Conservation (phyloP, 2,888 invertebrate genomes). For the Drosophila silvestris region DNA sequence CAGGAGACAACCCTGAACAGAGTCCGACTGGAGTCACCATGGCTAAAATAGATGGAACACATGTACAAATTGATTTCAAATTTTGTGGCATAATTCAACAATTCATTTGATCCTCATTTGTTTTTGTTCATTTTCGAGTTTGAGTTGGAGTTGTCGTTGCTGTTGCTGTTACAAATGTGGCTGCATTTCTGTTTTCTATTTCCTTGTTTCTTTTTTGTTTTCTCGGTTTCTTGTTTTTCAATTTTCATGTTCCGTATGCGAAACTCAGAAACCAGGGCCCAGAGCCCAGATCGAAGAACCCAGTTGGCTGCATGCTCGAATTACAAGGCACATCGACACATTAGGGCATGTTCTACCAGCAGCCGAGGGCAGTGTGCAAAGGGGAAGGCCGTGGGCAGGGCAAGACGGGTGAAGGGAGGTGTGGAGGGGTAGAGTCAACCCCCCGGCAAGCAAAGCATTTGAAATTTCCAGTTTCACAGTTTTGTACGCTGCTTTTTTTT, state of each 20-base stretch:
- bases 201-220: slow-evolving; percentile 7
- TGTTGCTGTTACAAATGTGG: slow-evolving; percentile 48
- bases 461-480: slow-evolving; percentile 35
- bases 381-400: background rate
- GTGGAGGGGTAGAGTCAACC: slow-evolving; percentile 22
- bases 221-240: slow-evolving; percentile 30
- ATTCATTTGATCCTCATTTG: slow-evolving; percentile 72
- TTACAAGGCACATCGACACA: slow-evolving; percentile 58
- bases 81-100: slow-evolving; percentile 80
- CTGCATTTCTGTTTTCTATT: slow-evolving; percentile 14
- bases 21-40: background rate
- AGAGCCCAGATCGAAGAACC: slow-evolving; percentile 2
- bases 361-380: background rate
- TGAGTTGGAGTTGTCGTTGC: background rate
- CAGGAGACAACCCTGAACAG: background rate
- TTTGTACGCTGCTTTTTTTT: slow-evolving; percentile 20
- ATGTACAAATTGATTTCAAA: slow-evolving; percentile 83
- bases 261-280: slow-evolving; percentile 6
- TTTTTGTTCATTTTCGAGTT: slow-evolving; percentile 37
- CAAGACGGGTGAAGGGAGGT: background rate
- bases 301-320: slow-evolving; percentile 47
- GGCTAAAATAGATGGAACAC: slow-evolving; percentile 40
- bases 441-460: slow-evolving; percentile 28
- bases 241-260: slow-evolving; percentile 39
- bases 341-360: slow-evolving; percentile 21